phyloP scores from a whole-genome alignment of 1,140 invertebrate species.

The Pachypsylla venusta region DNA sequence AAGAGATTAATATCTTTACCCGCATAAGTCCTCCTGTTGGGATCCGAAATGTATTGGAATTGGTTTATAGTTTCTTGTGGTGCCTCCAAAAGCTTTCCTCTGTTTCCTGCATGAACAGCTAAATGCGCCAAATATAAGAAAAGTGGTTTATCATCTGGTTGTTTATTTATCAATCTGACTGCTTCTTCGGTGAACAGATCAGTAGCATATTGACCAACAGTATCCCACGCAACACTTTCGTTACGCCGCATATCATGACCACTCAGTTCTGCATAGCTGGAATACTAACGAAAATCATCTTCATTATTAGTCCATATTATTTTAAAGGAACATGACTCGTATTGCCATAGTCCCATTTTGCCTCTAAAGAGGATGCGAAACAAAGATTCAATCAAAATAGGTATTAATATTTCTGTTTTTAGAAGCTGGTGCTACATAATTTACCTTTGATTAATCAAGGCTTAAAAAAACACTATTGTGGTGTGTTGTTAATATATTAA shows the following conservation, averaged over 20 bases:
- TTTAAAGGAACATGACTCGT: too few species aligned
- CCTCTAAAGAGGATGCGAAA: too few species aligned
- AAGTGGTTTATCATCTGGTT: constrained; percentile 37
- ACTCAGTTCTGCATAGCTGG: constrained; percentile 31
- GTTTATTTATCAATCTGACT: constrained; percentile 38
- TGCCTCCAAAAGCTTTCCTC: constrained; percentile 40
- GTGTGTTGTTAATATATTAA: too few species aligned
- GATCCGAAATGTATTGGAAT: constrained; percentile 46
- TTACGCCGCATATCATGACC: constrained; percentile 39
- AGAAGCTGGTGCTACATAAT: too few species aligned
- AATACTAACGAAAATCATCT: too few species aligned
- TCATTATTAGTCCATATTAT: too few species aligned
- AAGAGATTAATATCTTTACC: constrained; percentile 34
- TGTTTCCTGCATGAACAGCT: constrained; percentile 45
- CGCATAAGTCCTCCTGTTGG: constrained; percentile 47
- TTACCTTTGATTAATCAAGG: too few species aligned
- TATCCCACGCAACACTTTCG: constrained; percentile 40
- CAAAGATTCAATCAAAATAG: too few species aligned
- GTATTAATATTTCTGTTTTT: too few species aligned
- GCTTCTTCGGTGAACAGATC: constrained; percentile 50
- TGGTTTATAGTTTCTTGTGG: constrained; percentile 43
- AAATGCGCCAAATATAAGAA: constrained; percentile 53
- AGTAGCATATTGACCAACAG: constrained; percentile 48
- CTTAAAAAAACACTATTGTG: too few species aligned
- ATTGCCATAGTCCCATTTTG: too few species aligned